Percentiles rank a stretch among this genome's conserved stretches.
phyloP scores from a whole-genome alignment of 1,140 invertebrate species.

The Grapholita molesta region DNA sequence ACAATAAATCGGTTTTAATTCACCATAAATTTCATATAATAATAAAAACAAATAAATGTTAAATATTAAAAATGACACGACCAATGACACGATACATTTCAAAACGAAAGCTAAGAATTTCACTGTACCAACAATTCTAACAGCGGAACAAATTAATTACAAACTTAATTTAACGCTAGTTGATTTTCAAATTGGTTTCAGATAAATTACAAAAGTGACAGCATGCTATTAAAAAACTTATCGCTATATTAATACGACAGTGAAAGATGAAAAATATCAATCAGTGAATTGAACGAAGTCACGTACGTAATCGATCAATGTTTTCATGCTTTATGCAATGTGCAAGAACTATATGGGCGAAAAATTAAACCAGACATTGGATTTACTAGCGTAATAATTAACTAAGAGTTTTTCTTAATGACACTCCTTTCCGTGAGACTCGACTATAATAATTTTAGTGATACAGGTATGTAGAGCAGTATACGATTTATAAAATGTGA shows the following conservation, averaged over 20 bases:
- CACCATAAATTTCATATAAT: not conserved
- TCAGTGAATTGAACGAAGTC: not conserved
- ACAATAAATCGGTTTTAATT: no score
- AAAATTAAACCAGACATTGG: no score
- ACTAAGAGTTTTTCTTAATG: no score
- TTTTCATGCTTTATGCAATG: no score
- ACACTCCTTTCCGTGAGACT: no score
- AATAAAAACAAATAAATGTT: not conserved
- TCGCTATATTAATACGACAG: not conserved
- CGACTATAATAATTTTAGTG: no score
- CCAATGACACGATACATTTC: not conserved
- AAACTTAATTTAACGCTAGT: constrained; percentile 17
- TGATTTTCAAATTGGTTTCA: constrained; percentile 7
- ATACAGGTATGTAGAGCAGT: no score
- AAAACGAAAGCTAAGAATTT: not conserved
- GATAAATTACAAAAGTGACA: not conserved
- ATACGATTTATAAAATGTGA: no score
- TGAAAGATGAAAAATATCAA: not conserved
- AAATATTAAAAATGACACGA: not conserved
- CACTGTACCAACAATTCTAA: not conserved
- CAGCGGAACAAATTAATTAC: constrained; percentile 11
- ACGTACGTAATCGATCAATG: not conserved
- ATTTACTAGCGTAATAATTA: no score
- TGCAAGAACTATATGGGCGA: no score
- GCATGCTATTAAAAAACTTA: not conserved